Conservation (phyloP, 2,113 vertebrate genomes). For the Gymnorhina tibicen region DNA sequence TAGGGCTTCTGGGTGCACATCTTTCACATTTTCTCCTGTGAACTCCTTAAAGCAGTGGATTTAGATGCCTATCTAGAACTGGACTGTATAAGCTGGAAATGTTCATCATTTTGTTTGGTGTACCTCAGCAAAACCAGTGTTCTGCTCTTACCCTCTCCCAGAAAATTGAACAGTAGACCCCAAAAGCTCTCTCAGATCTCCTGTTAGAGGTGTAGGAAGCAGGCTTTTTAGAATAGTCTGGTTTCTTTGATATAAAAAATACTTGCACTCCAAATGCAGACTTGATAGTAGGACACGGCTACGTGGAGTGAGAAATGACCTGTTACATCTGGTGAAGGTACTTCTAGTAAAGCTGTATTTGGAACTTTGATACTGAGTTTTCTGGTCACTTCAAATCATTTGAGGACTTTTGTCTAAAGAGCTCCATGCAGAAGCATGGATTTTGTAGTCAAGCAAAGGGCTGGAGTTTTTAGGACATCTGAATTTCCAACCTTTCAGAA, state of each 20-base stretch:
- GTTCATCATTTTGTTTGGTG: background rate
- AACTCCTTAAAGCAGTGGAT: constrained; percentile 5
- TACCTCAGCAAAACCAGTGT: background rate
- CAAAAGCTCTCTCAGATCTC: background rate
- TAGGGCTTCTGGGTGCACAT: background rate
- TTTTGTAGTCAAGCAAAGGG: background rate
- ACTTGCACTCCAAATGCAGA: background rate
- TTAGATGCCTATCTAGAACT: background rate
- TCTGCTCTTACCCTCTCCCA: background rate
- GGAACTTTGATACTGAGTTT: background rate
- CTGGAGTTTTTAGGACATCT: background rate
- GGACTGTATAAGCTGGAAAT: background rate
- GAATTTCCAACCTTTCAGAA: background rate
- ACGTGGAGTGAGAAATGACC: background rate
- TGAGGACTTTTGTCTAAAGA: background rate
- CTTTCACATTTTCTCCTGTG: constrained; percentile 5
- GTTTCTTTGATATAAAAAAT: background rate
- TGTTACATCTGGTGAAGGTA: background rate
- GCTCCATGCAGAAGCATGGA: background rate
- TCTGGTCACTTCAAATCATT: background rate
- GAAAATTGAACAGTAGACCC: background rate
- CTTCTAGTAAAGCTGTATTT: background rate
- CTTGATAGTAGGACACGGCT: background rate
- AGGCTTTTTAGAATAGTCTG: background rate
- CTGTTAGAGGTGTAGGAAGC: background rate